Conservation (phyloP, 2,888 invertebrate species). For the Phytoseiulus persimilis region DNA sequence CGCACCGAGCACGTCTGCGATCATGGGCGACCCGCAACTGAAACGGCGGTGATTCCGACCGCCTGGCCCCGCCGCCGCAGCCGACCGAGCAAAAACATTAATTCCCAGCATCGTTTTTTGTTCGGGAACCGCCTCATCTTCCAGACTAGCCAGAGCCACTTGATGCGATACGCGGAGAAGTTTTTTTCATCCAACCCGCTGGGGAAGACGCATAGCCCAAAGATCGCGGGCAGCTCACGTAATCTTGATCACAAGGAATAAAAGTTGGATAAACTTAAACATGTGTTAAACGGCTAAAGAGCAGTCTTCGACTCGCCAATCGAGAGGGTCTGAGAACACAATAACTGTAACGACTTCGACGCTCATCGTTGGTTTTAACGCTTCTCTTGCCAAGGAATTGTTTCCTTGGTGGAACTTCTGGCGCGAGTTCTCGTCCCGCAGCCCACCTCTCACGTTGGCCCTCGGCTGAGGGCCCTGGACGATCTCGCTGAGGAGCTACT, state of each 20-base stretch:
- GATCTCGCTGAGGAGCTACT: neutral
- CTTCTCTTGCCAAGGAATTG: no score
- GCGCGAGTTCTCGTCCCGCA: no score
- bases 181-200: neutral
- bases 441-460: no score
- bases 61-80: neutral
- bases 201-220: neutral
- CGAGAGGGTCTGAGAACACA: no score
- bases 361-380: no score
- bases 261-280: neutral
- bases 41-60: neutral
- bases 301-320: no score
- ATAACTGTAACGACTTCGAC: no score
- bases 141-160: neutral
- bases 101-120: neutral
- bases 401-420: no score
- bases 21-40: neutral
- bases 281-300: no score
- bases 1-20: neutral
- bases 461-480: neutral
- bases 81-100: neutral
- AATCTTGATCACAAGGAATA: neutral
- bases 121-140: neutral
- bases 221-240: neutral
- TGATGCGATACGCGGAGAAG: neutral